A percentile compares a stretch with the other conserved stretches of the same genome.
Evolutionary conservation across 2,888 invertebrate species (phyloP).

Genomic region (Pegoplata infirma): DNA sequence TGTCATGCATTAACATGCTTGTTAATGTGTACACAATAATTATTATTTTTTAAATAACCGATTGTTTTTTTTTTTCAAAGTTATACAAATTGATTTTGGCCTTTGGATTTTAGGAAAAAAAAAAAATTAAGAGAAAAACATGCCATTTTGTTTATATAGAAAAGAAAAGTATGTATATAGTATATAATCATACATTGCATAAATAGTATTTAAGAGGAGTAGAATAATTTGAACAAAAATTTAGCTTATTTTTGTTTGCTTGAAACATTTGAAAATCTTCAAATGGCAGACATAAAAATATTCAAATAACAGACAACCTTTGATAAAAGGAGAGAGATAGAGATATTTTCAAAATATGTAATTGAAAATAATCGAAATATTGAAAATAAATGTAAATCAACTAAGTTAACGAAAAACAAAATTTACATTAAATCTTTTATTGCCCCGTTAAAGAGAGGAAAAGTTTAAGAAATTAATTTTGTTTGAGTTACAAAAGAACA

Average conservation of each 20-base stretch:
- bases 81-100: constrained; percentile 16
- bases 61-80: no score
- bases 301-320: constrained; percentile 77
- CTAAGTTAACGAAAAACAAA: not conserved
- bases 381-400: not conserved
- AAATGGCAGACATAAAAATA: constrained; percentile 77
- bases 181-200: constrained; percentile 31
- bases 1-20: constrained; percentile 59
- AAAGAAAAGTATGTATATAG: not conserved
- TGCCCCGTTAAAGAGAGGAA: not conserved
- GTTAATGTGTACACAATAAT: constrained; percentile 15
- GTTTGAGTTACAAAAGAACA: not conserved
- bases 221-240: constrained; percentile 21
- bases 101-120: constrained; percentile 32
- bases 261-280: constrained; percentile 68
- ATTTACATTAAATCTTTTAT: not conserved
- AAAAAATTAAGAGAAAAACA: constrained; percentile 48
- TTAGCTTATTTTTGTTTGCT: constrained; percentile 61
- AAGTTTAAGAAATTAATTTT: constrained; percentile 4
- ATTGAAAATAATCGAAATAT: no score
- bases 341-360: no score
- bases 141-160: constrained; percentile 52
- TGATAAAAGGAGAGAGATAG: not conserved
- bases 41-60: not conserved
- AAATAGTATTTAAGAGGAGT: constrained; percentile 21